Evolutionary conservation across 2,797 vertebrate species (phyloP).

Genomic region (Pangasius sanitwongsei): DNA sequence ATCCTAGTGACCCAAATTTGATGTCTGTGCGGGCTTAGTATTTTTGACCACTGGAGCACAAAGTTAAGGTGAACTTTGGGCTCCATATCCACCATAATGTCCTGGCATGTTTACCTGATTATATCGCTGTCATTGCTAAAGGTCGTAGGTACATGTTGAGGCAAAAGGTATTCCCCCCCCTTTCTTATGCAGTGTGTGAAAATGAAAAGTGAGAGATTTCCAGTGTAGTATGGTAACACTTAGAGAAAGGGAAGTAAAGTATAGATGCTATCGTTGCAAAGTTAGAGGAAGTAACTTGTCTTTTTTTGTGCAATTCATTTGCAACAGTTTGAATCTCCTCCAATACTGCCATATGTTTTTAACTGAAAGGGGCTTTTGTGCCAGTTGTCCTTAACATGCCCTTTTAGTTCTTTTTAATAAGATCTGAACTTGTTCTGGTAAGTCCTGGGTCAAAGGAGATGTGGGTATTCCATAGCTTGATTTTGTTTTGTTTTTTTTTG

Average conservation of each 20-base stretch:
- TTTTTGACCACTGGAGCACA: neutral
- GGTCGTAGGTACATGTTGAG: neutral
- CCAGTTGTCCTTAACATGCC: neutral
- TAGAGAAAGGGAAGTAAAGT: constrained; percentile 1
- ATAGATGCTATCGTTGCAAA: neutral
- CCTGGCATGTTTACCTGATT: neutral
- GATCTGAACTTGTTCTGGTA: neutral
- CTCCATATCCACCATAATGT: neutral
- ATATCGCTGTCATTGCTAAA: neutral
- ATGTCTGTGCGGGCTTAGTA: neutral
- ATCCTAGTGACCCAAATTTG: neutral
- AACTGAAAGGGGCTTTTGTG: neutral
- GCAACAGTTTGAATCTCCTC: neutral
- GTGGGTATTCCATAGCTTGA: no score
- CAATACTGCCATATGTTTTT: neutral
- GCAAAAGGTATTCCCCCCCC: neutral
- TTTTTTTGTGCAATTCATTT: neutral
- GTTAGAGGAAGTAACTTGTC: neutral
- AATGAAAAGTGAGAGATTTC: neutral
- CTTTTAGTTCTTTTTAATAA: neutral
- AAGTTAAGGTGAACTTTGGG: neutral
- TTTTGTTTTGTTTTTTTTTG: neutral
- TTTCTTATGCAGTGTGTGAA: neutral
- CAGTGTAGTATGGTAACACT: neutral
- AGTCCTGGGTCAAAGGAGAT: neutral